These are phyloP conservation scores for Artibeus jamaicensis DNA, from an alignment of 2,797 vertebrate genomes.

Conservation along the genomic window DNA sequence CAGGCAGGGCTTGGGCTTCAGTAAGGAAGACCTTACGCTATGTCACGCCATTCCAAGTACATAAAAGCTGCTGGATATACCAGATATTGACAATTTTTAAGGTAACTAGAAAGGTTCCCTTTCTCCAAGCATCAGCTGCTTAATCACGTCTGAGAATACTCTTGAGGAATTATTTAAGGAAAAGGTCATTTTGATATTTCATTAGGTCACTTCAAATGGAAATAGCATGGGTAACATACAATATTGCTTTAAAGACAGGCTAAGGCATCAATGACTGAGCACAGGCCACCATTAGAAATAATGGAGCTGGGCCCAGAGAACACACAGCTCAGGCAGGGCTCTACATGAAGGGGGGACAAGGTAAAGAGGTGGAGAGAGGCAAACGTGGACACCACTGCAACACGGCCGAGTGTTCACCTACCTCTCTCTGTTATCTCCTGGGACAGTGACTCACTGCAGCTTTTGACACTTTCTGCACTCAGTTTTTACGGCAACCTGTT, in stretches of 20 bases:
- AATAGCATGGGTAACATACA: neutral
- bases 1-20: neutral
- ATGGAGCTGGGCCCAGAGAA: neutral
- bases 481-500: neutral
- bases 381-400: neutral
- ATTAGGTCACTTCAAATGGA: neutral
- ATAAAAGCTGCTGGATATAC: neutral
- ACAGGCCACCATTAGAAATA: neutral
- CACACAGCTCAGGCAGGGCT: neutral
- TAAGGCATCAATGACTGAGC: neutral
- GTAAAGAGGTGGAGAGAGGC: neutral
- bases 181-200: slow-evolving; percentile 17
- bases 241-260: neutral
- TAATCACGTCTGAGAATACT: neutral
- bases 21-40: neutral
- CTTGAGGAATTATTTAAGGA: neutral
- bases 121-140: neutral
- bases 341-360: neutral
- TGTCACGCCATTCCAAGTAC: neutral
- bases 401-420: neutral
- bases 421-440: neutral
- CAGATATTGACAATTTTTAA: neutral
- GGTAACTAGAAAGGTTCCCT: neutral
- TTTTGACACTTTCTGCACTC: neutral
- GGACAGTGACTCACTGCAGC: neutral